A percentile compares a stretch with the other conserved stretches of the same genome.
These are phyloP conservation scores for Palythoa caribaeorum DNA, from an alignment of 92 coral and sea anemone species.

Conservation along the genomic window DNA sequence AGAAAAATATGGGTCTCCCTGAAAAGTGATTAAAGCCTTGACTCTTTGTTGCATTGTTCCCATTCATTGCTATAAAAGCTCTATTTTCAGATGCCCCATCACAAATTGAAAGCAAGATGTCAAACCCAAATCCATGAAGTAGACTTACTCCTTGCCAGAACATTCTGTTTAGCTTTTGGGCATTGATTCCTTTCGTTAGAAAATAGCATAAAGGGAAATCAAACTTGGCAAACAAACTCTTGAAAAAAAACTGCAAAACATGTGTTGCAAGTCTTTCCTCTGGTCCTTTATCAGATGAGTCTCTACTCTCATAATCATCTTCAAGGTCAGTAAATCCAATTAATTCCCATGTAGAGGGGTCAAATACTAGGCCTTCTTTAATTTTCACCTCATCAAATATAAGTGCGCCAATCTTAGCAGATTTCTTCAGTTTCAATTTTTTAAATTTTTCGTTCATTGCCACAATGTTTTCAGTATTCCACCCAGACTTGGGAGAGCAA, in stretches of 20 bases:
- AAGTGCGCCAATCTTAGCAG: slow-evolving; percentile 44
- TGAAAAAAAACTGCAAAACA: slow-evolving; percentile 42
- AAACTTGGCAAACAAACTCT: slow-evolving; percentile 41
- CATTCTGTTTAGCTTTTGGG: slow-evolving; percentile 26
- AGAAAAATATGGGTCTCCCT: slow-evolving; percentile 34
- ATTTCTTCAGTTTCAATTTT: slow-evolving; percentile 12
- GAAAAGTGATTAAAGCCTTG: slow-evolving; percentile 14
- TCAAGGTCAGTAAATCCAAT: slow-evolving; percentile 31
- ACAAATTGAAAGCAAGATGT: slow-evolving; percentile 47
- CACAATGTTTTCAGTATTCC: slow-evolving; percentile 22
- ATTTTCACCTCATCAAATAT: slow-evolving; percentile 48
- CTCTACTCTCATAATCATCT: slow-evolving; percentile 9
- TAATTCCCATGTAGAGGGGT: slow-evolving; percentile 46
- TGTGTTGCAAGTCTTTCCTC: slow-evolving; percentile 39
- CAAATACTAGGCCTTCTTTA: slow-evolving; percentile 53
- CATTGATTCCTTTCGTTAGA: slow-evolving; percentile 37
- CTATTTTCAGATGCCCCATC: slow-evolving; percentile 54
- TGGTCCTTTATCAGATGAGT: not conserved
- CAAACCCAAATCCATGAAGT: slow-evolving; percentile 49
- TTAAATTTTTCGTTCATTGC: slow-evolving; percentile 31
- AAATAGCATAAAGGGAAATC: not conserved
- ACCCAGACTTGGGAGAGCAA: slow-evolving; percentile 41
- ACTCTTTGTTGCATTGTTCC: not conserved
- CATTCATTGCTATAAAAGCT: slow-evolving; percentile 23
- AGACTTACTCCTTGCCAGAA: slow-evolving; percentile 39